These are phyloP conservation scores for Gasterosteus aculeatus DNA, from an alignment of 2,113 vertebrate genomes.

Conservation along the genomic window DNA sequence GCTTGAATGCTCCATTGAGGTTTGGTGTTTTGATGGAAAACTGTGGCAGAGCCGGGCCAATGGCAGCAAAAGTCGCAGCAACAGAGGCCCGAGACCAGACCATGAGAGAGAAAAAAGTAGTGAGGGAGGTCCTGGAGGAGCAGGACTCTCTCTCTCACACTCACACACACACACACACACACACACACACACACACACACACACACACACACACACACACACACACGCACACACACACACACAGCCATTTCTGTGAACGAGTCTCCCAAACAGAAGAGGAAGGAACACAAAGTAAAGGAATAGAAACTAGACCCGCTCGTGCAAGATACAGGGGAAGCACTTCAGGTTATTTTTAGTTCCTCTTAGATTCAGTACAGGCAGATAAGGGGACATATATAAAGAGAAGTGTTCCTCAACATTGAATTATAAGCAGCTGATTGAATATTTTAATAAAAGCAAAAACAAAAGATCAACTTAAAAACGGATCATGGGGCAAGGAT, in stretches of 20 bases:
- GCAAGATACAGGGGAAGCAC: constrained; percentile 50
- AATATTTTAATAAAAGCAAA: background rate
- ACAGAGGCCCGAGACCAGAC: constrained; percentile 56
- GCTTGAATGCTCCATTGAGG: constrained; percentile 82
- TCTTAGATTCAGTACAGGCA: constrained; percentile 11
- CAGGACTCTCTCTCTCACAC: constrained; percentile 40
- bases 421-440: background rate
- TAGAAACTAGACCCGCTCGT: constrained; percentile 39
- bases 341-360: constrained; percentile 51
- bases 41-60: constrained; percentile 72
- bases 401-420: background rate
- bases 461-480: background rate
- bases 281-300: constrained; percentile 40
- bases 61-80: constrained; percentile 68
- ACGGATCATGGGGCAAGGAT: background rate
- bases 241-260: constrained; percentile 58
- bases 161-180: background rate
- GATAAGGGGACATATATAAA: background rate
- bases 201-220: constrained; percentile 7
- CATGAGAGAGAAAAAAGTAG: constrained; percentile 48
- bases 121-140: constrained; percentile 43
- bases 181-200: too few species aligned
- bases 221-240: background rate
- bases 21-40: constrained; percentile 84
- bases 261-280: constrained; percentile 50